Evolutionary conservation across 2,888 invertebrate genomes (phyloP), one percentile per base, ranked within the genome.

Genomic region (Horisme vitalbata): DNA sequence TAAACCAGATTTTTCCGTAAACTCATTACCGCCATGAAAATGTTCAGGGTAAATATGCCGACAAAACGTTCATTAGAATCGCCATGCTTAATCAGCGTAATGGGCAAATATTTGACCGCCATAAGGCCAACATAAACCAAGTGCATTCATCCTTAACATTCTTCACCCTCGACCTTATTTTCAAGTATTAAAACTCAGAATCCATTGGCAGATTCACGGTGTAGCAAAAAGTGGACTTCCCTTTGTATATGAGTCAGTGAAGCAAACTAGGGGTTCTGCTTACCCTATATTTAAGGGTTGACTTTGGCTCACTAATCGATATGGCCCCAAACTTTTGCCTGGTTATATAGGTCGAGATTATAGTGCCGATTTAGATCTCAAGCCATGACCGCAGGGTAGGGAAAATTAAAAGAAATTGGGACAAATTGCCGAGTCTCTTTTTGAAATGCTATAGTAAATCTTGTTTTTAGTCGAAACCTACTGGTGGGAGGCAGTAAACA

Each of bases 91-190:
- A 80, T 83, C 66, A 73, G 63, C 57, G 55, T 79, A 79, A 79
- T 81, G 74, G 73, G 50, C 71, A 77, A 83, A 85, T 82, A 80
- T 85, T 83, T 75, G 68, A 63, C 60, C 66, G 59, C 60, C 46
- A 61, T 58, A 58, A 59, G 56, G 57, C 41, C 54, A 48, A 56
- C 65, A 60, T 61, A 56, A 63, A 61, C 57, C 62, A 45, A 71
- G 61, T 64, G 65, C 61, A 70, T 68, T 61, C n/a, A 4, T 18
- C 18, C 41, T 26, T 13, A 31, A 2, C n/a, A 11, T 15, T 15
- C 9, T 11, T 4, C 20, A 11, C 30, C 2, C 7, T 14, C 34
- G 34, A 28, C 48, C 38, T 37, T 59, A 6, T 26, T 5, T 2
- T 5, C 11, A 9, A 6, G 26, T 4, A 57, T 39, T 65, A 72